A percentile compares a stretch with the other conserved stretches of the same genome.
phyloP scores from a whole-genome alignment of 2,113 vertebrate genomes.

The Cranoglanis bouderius region DNA sequence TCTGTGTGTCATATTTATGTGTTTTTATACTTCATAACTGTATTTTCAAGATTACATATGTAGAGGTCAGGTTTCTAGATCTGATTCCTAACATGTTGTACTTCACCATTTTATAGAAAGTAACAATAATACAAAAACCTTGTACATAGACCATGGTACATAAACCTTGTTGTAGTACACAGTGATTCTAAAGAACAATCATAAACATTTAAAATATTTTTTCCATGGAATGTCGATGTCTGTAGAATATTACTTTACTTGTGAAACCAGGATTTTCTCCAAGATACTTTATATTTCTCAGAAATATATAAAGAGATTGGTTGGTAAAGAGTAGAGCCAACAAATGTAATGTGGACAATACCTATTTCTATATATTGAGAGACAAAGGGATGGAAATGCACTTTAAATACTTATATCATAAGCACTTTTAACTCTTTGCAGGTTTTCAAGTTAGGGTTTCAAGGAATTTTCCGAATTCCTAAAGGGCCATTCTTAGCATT shows the following conservation, averaged over 20 bases:
- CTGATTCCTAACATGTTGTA: background rate
- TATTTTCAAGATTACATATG: background rate
- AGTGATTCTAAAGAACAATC: no score
- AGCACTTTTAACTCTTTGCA: no score
- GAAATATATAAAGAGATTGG: background rate
- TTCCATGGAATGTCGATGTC: background rate
- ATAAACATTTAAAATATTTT: background rate
- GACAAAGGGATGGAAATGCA: no score
- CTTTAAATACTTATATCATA: background rate
- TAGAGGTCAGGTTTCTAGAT: background rate
- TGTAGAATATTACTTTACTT: background rate
- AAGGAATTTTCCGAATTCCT: background rate
- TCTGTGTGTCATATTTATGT: conserved; percentile 9
- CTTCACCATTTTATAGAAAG: no score
- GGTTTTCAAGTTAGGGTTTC: background rate
- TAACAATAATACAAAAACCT: no score
- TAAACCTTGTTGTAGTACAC: no score
- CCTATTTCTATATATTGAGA: background rate
- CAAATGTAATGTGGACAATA: background rate
- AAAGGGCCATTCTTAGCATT: background rate
- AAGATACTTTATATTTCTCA: background rate
- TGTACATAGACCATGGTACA: no score
- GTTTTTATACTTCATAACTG: background rate
- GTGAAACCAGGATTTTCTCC: background rate
- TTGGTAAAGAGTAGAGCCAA: no score